Conservation (phyloP, 2,888 invertebrate species). For the Drosophila conformis region DNA sequence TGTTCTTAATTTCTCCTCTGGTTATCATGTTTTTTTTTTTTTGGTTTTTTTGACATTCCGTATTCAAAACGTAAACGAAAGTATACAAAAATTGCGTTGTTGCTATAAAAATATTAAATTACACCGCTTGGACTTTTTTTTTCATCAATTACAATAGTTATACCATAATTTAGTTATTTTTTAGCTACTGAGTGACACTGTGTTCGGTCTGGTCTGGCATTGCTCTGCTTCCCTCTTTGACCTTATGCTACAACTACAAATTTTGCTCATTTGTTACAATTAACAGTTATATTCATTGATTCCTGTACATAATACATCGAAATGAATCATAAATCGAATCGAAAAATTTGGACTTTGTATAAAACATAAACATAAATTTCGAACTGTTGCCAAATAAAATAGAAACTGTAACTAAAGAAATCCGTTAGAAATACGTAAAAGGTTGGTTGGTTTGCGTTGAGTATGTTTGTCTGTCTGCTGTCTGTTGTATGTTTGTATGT, state of each 20-base stretch:
- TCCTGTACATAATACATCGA: slow-evolving; percentile 42
- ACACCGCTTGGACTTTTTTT: slow-evolving; percentile 36
- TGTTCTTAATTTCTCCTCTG: slow-evolving; percentile 36
- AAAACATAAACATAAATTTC: slow-evolving; percentile 62
- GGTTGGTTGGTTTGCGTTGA: slow-evolving; percentile 57
- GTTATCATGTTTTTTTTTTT: slow-evolving; percentile 20
- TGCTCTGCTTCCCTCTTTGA: slow-evolving; percentile 31
- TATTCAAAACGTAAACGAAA: slow-evolving; percentile 59
- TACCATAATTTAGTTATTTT: slow-evolving; percentile 57
- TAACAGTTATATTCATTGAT: slow-evolving; percentile 51
- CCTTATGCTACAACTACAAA: slow-evolving; percentile 51
- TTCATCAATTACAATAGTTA: slow-evolving; percentile 59
- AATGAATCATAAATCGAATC: slow-evolving; percentile 36
- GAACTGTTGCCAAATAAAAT: slow-evolving; percentile 45
- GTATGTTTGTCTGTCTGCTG: slow-evolving; percentile 53
- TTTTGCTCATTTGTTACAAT: slow-evolving; percentile 38
- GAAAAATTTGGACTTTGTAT: slow-evolving; percentile 39
- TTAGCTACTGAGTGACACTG: slow-evolving; percentile 55
- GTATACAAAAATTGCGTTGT: slow-evolving; percentile 55
- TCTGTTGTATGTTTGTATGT: slow-evolving; percentile 43
- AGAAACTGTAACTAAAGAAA: slow-evolving; percentile 57
- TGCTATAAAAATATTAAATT: slow-evolving; percentile 72
- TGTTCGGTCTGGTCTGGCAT: slow-evolving; percentile 19
- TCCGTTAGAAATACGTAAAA: slow-evolving; percentile 51
- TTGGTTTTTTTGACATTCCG: slow-evolving; percentile 25